Evolutionary conservation across 2,797 vertebrate species (phyloP), one percentile per base, ranked within the genome.

Genomic region (Coregonus ussuriensis): DNA sequence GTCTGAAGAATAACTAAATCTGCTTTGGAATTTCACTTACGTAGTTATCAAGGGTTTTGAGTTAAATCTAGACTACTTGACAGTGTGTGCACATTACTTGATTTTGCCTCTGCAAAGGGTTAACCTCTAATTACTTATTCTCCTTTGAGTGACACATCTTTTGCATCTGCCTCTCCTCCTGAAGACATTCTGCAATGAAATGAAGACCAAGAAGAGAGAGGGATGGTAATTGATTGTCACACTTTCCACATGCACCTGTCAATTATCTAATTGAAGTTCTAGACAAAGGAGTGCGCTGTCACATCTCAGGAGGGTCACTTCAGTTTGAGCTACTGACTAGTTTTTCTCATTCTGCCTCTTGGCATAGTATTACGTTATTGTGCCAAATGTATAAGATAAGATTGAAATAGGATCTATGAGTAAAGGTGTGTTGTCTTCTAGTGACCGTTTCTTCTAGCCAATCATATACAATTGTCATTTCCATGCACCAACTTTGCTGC

Each of bases 261-360:
- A 89, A 82, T 63, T 59, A 87, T 84, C 81, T 92, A 90, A 92
- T 92, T 93, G 90, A 88, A 90, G 82, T 81, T 79, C 78, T 74
- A 63, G 83, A 88, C 81, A 78, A 82, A 79, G 77, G 84, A 84
- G 81, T 75, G 74, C 77, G 77, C 84, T 88, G 89, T 91, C 91
- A 90, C 84, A 78, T 81, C 67, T 71, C 77, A 85, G 77, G 83
- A 84, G 81, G 77, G 80, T 62, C 65, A 15, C 78, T 85, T 82
- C 77, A 83, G 80, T 54, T 18, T 71, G 37, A 29, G 16, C 15
- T 21, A 21, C 73, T 81, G 73, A 81, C 66, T 0, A 84, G 77
- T 63, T 37, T 47, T 15, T 52, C 74, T 33, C 7, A 18, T 65
- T 52, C 25, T 67, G 21, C 51, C 63, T 53, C 74, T 75, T 9